A percentile compares a stretch with the other conserved stretches of the same genome.
phyloP scores from a whole-genome alignment of 2,888 invertebrate species.

The Standfussiana lucernea region DNA sequence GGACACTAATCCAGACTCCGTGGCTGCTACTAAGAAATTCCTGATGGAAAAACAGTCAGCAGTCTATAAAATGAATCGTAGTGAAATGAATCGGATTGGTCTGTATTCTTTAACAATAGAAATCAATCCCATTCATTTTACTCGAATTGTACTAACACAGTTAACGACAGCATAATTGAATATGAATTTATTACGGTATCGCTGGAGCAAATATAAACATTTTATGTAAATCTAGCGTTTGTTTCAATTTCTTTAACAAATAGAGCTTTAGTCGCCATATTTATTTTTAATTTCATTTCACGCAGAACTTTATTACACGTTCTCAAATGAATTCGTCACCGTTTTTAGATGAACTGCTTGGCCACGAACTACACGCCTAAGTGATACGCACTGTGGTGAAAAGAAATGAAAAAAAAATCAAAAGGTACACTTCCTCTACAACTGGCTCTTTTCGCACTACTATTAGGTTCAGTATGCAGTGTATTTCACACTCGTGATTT shows the following conservation, averaged over 20 bases:
- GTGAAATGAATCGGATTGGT: background rate
- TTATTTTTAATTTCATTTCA: constrained; percentile 41
- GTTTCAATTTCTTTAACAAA: constrained; percentile 30
- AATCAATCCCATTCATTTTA: constrained; percentile 31
- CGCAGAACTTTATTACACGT: constrained; percentile 31
- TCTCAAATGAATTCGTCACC: constrained; percentile 23
- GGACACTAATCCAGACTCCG: too few species aligned
- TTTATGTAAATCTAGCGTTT: constrained; percentile 33
- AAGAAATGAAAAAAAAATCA: background rate
- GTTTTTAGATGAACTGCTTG: constrained; percentile 6
- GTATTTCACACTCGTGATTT: too few species aligned
- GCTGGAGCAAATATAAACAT: constrained; percentile 7
- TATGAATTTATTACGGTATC: constrained; percentile 34
- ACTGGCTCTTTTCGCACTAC: background rate
- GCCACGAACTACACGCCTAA: background rate
- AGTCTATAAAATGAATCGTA: too few species aligned
- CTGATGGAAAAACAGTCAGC: too few species aligned
- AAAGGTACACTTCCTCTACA: background rate
- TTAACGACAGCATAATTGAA: constrained; percentile 37
- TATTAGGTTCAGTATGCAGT: background rate
- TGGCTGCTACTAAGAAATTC: too few species aligned
- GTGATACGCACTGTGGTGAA: background rate
- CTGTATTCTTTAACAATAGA: constrained; percentile 9
- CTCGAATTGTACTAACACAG: constrained; percentile 5
- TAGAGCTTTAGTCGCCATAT: constrained; percentile 17